These are phyloP conservation scores for Platyrinchus mystaceus DNA, from an alignment of 2,797 vertebrate species.

Conservation along the genomic window DNA sequence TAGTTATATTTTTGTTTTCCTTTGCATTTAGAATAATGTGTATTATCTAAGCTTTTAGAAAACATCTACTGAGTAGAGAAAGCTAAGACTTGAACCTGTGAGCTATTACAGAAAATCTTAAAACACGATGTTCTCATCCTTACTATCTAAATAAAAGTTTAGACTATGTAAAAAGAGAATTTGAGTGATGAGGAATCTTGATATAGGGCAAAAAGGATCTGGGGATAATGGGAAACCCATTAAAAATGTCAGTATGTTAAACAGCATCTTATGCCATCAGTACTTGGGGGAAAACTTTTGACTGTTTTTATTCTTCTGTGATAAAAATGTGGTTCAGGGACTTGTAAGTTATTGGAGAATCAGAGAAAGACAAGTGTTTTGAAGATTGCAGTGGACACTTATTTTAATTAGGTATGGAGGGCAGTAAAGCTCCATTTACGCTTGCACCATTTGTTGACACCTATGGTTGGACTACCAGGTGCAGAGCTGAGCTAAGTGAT, in stretches of 20 bases:
- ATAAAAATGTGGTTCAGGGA: background rate
- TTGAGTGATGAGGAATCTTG: background rate
- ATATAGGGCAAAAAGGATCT: background rate
- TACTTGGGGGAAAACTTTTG: background rate
- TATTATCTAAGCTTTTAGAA: background rate
- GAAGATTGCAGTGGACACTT: background rate
- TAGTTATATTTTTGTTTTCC: background rate
- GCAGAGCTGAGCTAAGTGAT: background rate
- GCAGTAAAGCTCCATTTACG: background rate
- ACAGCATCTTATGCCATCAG: background rate
- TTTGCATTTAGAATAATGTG: background rate
- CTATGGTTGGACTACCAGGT: background rate
- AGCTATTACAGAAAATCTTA: background rate
- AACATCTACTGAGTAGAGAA: background rate
- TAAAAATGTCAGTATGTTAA: background rate
- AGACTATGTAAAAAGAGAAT: background rate
- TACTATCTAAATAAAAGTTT: background rate
- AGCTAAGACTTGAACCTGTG: background rate
- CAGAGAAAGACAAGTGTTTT: background rate
- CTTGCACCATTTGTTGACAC: background rate
- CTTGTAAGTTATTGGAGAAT: background rate
- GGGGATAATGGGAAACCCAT: background rate
- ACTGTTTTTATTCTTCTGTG: background rate
- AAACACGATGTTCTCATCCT: background rate
- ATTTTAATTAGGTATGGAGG: background rate